Percentiles rank a stretch among this genome's conserved stretches.
phyloP scores from a whole-genome alignment of 2,797 vertebrate species.

The Diceros bicornis region DNA sequence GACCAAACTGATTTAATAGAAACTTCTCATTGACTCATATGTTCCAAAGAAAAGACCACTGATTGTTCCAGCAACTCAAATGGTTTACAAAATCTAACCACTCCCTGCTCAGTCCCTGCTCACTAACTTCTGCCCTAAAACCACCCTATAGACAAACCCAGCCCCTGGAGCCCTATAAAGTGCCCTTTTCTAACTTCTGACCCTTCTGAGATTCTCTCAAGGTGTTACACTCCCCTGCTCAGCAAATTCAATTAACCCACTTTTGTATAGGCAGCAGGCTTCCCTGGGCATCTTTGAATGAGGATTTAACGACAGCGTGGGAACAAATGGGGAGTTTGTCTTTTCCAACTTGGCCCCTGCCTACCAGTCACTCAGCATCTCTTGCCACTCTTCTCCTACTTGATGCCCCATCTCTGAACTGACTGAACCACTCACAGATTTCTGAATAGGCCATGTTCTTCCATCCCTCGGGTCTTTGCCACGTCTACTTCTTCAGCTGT shows the following conservation, averaged over 20 bases:
- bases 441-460: neutral
- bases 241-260: neutral
- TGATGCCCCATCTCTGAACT: neutral
- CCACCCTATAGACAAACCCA: neutral
- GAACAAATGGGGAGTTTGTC: neutral
- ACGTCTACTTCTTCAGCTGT: neutral
- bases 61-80: neutral
- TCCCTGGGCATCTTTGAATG: neutral
- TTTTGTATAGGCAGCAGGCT: neutral
- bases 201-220: neutral
- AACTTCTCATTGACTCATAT: neutral
- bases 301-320: neutral
- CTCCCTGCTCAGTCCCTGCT: neutral
- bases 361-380: neutral
- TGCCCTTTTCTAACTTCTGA: neutral
- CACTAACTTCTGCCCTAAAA: neutral
- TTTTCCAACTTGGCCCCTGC: neutral
- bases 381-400: neutral
- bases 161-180: rapidly evolving
- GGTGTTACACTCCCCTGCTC: neutral
- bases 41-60: neutral
- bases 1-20: neutral
- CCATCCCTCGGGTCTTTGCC: neutral
- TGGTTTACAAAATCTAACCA: neutral
- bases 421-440: neutral